Evolutionary conservation across 1,140 invertebrate genomes (phyloP), one percentile per base, ranked within the genome.

Genomic region (Drosophila sturtevanti): DNA sequence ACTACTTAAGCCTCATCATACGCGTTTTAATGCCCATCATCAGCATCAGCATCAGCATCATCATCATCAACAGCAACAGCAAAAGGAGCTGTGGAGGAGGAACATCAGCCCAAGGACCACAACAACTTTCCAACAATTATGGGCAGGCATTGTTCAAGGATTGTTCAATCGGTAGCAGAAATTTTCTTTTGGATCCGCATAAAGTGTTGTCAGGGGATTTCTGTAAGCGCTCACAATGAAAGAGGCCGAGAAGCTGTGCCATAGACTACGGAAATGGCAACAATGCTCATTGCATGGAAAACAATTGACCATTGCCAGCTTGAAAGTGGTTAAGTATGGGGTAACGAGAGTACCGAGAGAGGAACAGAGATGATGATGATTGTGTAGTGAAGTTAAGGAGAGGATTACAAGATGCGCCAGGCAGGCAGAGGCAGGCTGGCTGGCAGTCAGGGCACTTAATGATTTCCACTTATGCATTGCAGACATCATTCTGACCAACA

Each of bases 201-300:
- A 82, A 86, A 87, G 84, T 87, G 82, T 87, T 86, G 82, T 72
- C 79, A 87, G 82, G 82, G 82, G 82, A 86, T 86, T 87, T 87
- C 31, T 59, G 61, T 56, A 60, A 35, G 82, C 78, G 48, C 35
- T 64, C 52, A 84, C 80, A 79, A 82, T 84, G 72, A 63, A 77
- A 62, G 62, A 27, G 67, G 16, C 63, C 61, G 38, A 73, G 61
- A 56, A 60, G 12, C 22, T 44, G 37, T 44, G 37, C 56, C n/a
- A 41, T 27, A 21, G 59, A 21, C 59, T 41, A 85, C 81, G 81
- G 81, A 85, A 85, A 74, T 72, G 81, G 81, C 73, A 85, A 85
- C 81, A 85, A 85, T 85, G 65, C 80, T 11, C 18, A 7, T 55
- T 68, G 55, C 74, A 44, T 38, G 59, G 82, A 76, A 86, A 82